Conservation (phyloP, 2,797 vertebrate genomes). For the Squalus acanthias region DNA sequence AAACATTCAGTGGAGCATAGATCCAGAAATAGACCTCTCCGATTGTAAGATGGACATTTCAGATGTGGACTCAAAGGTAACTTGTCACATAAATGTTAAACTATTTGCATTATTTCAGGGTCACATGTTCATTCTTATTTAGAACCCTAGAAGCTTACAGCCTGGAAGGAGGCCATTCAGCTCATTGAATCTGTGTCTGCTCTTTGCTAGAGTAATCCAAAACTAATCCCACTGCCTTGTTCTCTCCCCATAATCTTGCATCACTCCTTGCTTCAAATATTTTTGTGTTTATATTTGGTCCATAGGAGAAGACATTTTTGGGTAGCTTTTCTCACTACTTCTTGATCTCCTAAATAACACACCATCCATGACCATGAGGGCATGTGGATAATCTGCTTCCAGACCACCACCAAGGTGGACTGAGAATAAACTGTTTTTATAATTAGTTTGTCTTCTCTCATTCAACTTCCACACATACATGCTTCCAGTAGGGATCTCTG, state of each 20-base stretch:
- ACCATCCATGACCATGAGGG: background rate
- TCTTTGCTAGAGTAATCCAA: background rate
- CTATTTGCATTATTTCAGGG: background rate
- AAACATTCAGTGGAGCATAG: slow-evolving; percentile 82
- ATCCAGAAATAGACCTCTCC: slow-evolving; percentile 75
- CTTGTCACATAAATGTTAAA: slow-evolving; percentile 32
- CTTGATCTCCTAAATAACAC: background rate
- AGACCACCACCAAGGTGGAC: background rate
- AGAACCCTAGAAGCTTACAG: too few relatives aligned
- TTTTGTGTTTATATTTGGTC: background rate
- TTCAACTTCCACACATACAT: background rate
- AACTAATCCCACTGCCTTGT: background rate
- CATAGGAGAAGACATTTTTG: background rate
- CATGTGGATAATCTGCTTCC: background rate
- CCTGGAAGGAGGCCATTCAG: background rate
- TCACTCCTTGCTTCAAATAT: background rate
- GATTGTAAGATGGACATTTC: slow-evolving; percentile 67
- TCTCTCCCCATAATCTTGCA: background rate
- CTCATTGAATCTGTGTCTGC: background rate
- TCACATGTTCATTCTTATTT: background rate
- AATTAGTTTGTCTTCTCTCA: too few relatives aligned
- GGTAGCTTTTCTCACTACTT: background rate
- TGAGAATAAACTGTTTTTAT: background rate
- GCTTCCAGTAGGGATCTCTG: too few relatives aligned
- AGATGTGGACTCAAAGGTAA: slow-evolving; percentile 62